A percentile compares a stretch with the other conserved stretches of the same genome.
phyloP scores from a whole-genome alignment of 2,113 vertebrate genomes.

The Caretta caretta region DNA sequence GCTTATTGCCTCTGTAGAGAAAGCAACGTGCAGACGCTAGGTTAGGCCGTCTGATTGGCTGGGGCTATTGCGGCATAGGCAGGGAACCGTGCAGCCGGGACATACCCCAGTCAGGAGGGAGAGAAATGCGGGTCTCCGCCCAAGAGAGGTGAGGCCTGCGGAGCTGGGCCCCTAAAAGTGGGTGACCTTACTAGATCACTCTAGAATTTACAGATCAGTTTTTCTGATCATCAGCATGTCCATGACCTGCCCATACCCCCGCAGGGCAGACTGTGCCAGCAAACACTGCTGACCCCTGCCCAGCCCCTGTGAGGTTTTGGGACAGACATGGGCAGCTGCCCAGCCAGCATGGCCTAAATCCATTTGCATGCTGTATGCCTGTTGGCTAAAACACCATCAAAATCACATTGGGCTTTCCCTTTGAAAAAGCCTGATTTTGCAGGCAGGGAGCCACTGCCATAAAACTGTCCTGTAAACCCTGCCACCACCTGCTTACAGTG shows the following conservation, averaged over 20 bases:
- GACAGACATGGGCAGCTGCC: constrained; percentile 7
- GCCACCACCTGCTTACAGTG: background rate
- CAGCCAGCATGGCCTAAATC: background rate
- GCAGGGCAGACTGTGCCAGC: fast-evolving
- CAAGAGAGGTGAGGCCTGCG: no score
- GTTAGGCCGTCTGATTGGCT: no score
- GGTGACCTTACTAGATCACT: no score
- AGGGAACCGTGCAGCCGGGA: no score
- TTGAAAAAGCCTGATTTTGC: background rate
- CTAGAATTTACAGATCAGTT: background rate
- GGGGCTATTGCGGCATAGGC: no score
- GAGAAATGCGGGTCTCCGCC: no score
- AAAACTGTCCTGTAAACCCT: background rate
- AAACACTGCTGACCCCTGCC: constrained; percentile 8
- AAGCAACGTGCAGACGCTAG: no score
- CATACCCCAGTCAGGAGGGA: no score
- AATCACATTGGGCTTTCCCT: background rate
- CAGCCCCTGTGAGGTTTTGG: constrained; percentile 24
- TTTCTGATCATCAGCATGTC: background rate
- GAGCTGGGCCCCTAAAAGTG: no score
- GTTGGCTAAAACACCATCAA: background rate
- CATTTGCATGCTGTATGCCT: background rate
- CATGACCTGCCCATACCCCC: background rate
- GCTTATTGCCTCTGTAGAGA: no score
- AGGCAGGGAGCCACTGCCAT: fast-evolving